Base-by-base conservation (phyloP, 2,797 vertebrate genomes). In the Myotis vivesi region DNA sequence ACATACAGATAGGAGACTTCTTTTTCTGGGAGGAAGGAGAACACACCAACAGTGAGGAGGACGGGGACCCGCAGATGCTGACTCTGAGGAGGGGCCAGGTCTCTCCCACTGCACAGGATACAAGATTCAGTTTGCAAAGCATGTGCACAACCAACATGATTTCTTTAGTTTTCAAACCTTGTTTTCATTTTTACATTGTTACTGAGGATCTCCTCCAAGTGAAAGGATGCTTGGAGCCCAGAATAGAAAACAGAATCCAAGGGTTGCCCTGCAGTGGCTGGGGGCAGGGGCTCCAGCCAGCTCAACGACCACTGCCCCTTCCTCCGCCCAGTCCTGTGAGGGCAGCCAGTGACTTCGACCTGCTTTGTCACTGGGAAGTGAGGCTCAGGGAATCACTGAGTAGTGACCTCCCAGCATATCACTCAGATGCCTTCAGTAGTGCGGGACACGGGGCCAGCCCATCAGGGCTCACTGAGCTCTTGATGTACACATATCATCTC, bases 1-100 rank as follows among this genome's bases (percentile, higher is more conserved):
- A 99, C 98, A 0, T 99, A 99, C 97, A 99, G 98, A 96, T 99
- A 99, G 44, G 99, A 99, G 84, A 98, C 97, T 15, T 99, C 99
- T 94, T 99, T 99, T 89, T 98, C 99, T 99, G 98, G 38, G 96
- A 38, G 73, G 72, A 44, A 46, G 80, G 28, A 75, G 62, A 80
- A 81, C 17, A 16, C 2, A 0, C 6, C 10, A 0, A 12, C 41
- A 9, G 8, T 92, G 69, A 94, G 85, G n/a, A 30, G 28, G 68
- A 10, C 19, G 30, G 79, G 57, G 82, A 62, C 7, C 38, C 5
- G 6, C 3, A 6, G 11, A 15, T 53, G 59, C 49, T 3, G 15
- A 11, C 2, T 3, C 64, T 10, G 22, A 41, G 69, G 33, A 59
- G n/a, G 4, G 5, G 41, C 44, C 25, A 9, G 62, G 41, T 36